Conservation (phyloP, 2,113 vertebrate genomes). For the Taxidea taxus region DNA sequence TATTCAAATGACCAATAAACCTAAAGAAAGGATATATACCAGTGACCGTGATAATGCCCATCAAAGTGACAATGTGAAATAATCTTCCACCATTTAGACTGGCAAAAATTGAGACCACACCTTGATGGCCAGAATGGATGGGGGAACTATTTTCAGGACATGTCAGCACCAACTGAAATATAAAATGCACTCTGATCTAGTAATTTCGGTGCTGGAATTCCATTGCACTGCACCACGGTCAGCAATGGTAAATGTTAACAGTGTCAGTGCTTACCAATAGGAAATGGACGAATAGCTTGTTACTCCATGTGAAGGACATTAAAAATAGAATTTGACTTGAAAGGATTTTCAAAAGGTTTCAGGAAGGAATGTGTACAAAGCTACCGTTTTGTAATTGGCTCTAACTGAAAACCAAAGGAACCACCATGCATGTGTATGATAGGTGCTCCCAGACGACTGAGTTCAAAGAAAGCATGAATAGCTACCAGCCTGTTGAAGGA, state of each 20-base stretch:
- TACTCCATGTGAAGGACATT: not conserved
- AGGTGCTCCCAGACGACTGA: not conserved
- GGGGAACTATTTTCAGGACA: not conserved
- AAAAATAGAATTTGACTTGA: not conserved
- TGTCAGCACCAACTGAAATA: not conserved
- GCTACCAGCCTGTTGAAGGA: too few species aligned
- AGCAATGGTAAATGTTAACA: not conserved
- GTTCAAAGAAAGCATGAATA: not conserved
- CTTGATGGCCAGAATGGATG: not conserved
- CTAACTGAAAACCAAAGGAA: not conserved
- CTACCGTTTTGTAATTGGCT: not conserved
- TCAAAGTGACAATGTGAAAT: not conserved
- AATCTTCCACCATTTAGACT: not conserved
- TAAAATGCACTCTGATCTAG: not conserved
- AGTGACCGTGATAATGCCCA: not conserved
- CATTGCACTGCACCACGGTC: not conserved
- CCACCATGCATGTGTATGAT: fast-evolving
- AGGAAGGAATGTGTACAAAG: not conserved
- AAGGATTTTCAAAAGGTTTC: not conserved
- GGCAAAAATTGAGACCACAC: not conserved
- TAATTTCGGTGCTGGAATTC: not conserved
- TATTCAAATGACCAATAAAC: not conserved
- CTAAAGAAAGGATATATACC: not conserved
- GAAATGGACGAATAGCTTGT: not conserved
- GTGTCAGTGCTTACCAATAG: not conserved